Base-by-base conservation (phyloP, 23 tunicate genomes). In the Halocynthia aurantium region DNA sequence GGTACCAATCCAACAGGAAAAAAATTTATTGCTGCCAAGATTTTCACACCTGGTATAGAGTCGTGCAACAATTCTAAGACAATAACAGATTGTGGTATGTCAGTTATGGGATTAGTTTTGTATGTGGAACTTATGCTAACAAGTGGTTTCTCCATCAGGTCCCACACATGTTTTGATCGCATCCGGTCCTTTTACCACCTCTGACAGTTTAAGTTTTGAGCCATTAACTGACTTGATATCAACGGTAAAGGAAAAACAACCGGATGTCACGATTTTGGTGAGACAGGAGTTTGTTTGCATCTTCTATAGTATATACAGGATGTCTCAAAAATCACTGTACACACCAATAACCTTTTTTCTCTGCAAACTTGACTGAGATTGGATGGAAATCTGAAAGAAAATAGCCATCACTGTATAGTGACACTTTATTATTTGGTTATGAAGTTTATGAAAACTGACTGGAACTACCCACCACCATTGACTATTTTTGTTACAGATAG, bases 171-270 rank as follows among this genome's bases (percentile, higher is more conserved):
- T 86, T 7, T 79, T 92, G 62, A 67, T 83, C 62, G 98, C 98
- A 0, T 61, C 80, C 50, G 98, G 98, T n/a, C 98, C 98, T 12
- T 86, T 92, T 57, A 92, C 98, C 6, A 92, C 98, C 22, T 77
- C 85, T 0, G 96, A 86, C 61, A 73, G 81, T 8, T 53, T 86
- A 13, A 86, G 81, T 67, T 86, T 86, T 68, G 84, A 86, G 61
- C 98, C 98, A 7, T 57, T 92, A n/a, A 60, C 51, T 15, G 98
- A 92, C 61, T 83, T 92, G 54, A 77, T 92, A 8, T 10, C 57
- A 0, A 61, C 75, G 0, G 98, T 92, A 51, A 78, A 86, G 60
- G 44, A 86, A 74, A 73, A 63, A 9, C 52, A 66, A 15, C 98
- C 98, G 52, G 92, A 86, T 53, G 82, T 92, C 11, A 86, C 98